Percentiles rank a stretch among this genome's conserved stretches.
phyloP scores from a whole-genome alignment of 2,888 invertebrate species.

The Coremacera marginata region DNA sequence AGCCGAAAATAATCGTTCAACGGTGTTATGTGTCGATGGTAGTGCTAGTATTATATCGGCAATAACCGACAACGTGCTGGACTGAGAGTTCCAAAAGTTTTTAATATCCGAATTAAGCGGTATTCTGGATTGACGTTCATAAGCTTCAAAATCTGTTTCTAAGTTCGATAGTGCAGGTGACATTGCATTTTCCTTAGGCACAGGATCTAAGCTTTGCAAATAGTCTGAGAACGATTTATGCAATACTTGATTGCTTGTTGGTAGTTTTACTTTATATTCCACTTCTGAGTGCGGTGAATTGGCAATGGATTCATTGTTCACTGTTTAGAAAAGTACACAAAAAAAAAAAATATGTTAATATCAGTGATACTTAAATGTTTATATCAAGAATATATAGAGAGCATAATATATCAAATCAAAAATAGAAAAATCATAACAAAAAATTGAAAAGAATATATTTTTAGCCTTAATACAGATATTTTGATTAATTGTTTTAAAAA shows the following conservation, averaged over 20 bases:
- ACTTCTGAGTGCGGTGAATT: neutral
- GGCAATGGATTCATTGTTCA: neutral
- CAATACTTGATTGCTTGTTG: conserved; percentile 23
- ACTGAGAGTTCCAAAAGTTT: conserved; percentile 44
- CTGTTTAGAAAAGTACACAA: neutral
- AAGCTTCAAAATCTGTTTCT: conserved; percentile 38
- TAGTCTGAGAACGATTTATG: conserved; percentile 42
- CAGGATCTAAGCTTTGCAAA: conserved; percentile 40
- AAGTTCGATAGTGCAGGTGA: conserved; percentile 23
- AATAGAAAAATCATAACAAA: too few species aligned
- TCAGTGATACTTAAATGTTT: too few species aligned
- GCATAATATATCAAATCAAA: too few species aligned
- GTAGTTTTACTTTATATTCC: conserved; percentile 19
- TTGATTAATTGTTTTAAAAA: too few species aligned
- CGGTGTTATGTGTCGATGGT: conserved; percentile 43
- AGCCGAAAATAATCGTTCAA: conserved; percentile 40
- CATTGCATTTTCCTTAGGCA: neutral
- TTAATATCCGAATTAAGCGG: conserved; percentile 39
- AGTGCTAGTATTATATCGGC: conserved; percentile 40
- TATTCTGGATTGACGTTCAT: conserved; percentile 42
- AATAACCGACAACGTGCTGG: conserved; percentile 34
- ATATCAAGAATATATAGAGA: too few species aligned
- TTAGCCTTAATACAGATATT: too few species aligned
- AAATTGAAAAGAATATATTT: too few species aligned
- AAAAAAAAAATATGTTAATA: too few species aligned